These are phyloP conservation scores for Halcyon senegalensis DNA, from an alignment of 2,113 vertebrate species.

Conservation along the genomic window DNA sequence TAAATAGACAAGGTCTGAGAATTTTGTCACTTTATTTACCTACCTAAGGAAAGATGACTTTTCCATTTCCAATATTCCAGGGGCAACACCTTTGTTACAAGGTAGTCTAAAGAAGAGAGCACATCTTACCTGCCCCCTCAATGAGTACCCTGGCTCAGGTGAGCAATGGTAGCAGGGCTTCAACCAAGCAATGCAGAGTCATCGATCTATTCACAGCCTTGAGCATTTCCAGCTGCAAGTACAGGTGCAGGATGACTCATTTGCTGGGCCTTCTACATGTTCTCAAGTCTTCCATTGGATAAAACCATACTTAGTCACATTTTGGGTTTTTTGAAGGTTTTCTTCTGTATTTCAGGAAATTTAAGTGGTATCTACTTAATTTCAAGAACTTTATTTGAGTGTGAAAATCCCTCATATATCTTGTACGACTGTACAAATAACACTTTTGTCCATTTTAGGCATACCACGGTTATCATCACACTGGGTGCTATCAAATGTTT, in stretches of 20 bases:
- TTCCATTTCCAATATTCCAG: neutral
- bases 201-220: neutral
- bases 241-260: neutral
- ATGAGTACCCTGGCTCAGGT: neutral
- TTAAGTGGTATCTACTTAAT: conserved; percentile 33
- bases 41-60: neutral
- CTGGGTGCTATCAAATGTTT: conserved; percentile 90
- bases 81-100: neutral
- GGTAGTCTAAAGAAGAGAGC: neutral
- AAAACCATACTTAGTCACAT: neutral
- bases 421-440: conserved; percentile 85
- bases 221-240: neutral
- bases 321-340: neutral
- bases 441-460: conserved; percentile 84
- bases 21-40: neutral
- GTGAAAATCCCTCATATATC: conserved; percentile 86
- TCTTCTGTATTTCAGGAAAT: neutral
- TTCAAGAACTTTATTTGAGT: conserved; percentile 79
- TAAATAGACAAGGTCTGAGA: neutral
- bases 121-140: neutral
- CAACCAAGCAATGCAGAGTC: neutral
- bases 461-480: conserved; percentile 83
- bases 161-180: neutral
- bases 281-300: neutral
- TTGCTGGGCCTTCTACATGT: neutral